Evolutionary conservation across 2,888 invertebrate species (phyloP), one percentile per base, ranked within the genome.

Genomic region (Cryptophagus acutangulus): DNA sequence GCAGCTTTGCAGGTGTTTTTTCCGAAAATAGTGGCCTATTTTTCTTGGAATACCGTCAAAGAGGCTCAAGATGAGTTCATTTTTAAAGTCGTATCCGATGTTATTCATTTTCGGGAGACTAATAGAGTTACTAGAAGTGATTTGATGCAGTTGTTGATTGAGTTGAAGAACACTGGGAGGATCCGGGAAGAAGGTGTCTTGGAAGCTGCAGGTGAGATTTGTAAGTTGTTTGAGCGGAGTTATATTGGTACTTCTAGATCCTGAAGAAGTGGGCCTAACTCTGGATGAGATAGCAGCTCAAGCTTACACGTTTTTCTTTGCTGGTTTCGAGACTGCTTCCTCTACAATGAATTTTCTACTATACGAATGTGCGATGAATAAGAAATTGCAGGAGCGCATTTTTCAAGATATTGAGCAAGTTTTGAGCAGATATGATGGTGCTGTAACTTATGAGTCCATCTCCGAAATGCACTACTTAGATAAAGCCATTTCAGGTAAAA

Each of bases 381-480:
- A 46, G 4, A 61, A 63, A 18, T 58, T 67, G 17, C 69, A 68
- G 42, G 56, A 63, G 20, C 58, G 38, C 38, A 49, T 59, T 1
- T 59, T 62, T 39, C 51, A 48, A 16, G 66, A 67, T 34, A 61
- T 69, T 45, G 53, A 61, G 3, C 56, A 50, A 9, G 55, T 65
- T 10, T 48, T 59, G 16, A 54, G 49, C 29, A 46, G 45, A 18
- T 25, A 25, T 13, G 41, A 50, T 25, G 63, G 61, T 13, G 57
- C 60, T 49, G 50, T 69, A 17, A 63, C 59, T 13, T 69, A 67
- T 45, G 65, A 69, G 3, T 58, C 62, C 12, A 47, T 69, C 2
- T 58, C 61, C 35, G 61, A 67, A 31, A 68, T 69, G 67, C 64
- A 62, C 28, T 68, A 66, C 43, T 56, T 69, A 5, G 63, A 69